Conservation (phyloP, 2,113 vertebrate genomes). For the Axis porcinus region DNA sequence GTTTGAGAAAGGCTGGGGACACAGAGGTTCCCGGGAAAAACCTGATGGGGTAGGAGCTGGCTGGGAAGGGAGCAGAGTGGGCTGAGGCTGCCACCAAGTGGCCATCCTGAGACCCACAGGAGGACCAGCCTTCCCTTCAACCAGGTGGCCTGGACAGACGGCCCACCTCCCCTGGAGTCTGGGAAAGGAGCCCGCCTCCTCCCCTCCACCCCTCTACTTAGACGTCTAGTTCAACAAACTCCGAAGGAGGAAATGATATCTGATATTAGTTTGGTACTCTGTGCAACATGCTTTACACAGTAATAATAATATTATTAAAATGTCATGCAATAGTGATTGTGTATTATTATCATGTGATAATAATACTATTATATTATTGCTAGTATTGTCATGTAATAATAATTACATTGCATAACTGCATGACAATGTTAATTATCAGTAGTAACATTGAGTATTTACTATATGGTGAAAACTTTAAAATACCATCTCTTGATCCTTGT, state of each 20-base stretch:
- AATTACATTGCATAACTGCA: neutral
- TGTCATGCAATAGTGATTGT: neutral
- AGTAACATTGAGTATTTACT: neutral
- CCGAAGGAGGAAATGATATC: neutral
- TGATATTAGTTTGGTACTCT: too few species aligned
- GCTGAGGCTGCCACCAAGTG: conserved; percentile 41
- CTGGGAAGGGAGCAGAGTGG: neutral
- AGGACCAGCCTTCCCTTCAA: neutral
- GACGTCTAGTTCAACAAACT: neutral
- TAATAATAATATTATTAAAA: neutral
- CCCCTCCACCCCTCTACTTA: neutral
- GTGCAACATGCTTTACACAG: neutral
- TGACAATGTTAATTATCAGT: neutral
- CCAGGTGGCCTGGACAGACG: neutral
- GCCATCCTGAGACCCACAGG: neutral
- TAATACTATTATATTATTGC: neutral
- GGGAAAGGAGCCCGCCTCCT: neutral
- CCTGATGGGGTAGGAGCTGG: fast-evolving
- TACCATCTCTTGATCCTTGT: neutral
- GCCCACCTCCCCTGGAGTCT: fast-evolving
- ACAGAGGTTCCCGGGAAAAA: neutral
- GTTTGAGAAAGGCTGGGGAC: too few species aligned
- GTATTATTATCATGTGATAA: neutral
- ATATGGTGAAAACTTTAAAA: neutral
- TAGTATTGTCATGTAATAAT: neutral